These are phyloP conservation scores for Lasioglossum figueresi DNA, from an alignment of 2,888 invertebrate species.

Conservation along the genomic window DNA sequence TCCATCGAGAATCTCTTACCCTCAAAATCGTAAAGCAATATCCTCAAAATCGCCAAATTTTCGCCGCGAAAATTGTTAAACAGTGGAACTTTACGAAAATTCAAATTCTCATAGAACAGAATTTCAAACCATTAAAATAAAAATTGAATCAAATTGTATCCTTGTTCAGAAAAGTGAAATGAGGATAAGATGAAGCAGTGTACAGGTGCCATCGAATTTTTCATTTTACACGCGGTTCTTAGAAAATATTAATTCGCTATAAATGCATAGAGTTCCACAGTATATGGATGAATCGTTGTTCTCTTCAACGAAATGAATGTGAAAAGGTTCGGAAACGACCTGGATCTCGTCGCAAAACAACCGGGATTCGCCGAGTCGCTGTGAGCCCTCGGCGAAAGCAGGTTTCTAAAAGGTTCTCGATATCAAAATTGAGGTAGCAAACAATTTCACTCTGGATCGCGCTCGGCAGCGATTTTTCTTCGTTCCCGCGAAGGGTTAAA, in stretches of 20 bases:
- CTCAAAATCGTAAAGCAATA: not conserved
- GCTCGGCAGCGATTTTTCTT: conserved; percentile 49
- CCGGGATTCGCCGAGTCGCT: conserved; percentile 6
- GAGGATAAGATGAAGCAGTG: not conserved
- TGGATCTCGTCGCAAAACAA: conserved; percentile 29
- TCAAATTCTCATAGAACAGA: not conserved
- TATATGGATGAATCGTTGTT: not conserved
- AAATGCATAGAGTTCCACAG: conserved; percentile 1
- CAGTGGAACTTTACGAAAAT: not conserved
- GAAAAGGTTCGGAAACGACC: not conserved
- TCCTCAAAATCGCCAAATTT: not conserved
- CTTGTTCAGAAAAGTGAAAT: not conserved
- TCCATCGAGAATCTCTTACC: not conserved
- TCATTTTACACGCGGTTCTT: not conserved
- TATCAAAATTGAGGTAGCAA: conserved; percentile 65
- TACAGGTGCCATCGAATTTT: not conserved
- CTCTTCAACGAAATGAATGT: not conserved
- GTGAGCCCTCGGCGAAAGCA: conserved; percentile 25
- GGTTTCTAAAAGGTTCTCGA: conserved; percentile 45
- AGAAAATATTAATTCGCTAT: not conserved
- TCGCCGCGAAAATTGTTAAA: not conserved
- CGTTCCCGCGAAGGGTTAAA: conserved; percentile 22
- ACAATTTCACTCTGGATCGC: conserved; percentile 52
- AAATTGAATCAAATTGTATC: not conserved
- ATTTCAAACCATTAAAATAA: not conserved